Evolutionary conservation across 2,113 vertebrate genomes (phyloP), one percentile per base, ranked within the genome.

Genomic region (Ia io): DNA sequence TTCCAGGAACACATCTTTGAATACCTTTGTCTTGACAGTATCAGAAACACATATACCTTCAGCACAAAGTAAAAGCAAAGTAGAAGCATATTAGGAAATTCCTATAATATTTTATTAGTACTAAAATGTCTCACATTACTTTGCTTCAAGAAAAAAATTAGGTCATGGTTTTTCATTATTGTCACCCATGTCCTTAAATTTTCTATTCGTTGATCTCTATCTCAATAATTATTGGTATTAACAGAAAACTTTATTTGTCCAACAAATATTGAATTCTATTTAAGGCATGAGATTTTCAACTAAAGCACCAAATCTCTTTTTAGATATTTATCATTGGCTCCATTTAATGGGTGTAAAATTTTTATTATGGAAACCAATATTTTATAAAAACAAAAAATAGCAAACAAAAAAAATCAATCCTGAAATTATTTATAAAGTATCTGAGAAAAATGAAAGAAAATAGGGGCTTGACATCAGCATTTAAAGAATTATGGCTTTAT

Each of bases 41-140:
- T 99, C 97, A 4, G 99, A 98, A 14, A 99, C 98, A 97, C 99
- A 99, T 37, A 99, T 98, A 40, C 99, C 99, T 99, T 97, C 35
- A 91, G 14, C 35, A 37, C 47, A 88, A 97, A 90, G 42, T 1
- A 49, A 95, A 93, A 89, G 53, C 25, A 94, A 11, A 94, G 59
- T 35, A 96, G 59, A 69, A 73, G 20, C 23, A 13, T 51, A 32
- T 95, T 71, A 96, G 83, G 35, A 53, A 88, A 91, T 94, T 88
- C 42, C 42, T 63, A 32, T 18, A 77, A 44, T 37, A n/a, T 17
- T 78, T 97, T 69, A 47, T 71, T 56, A 76, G 70, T 35, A 85
- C n/a, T 59, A 65, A 79, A 79, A 88, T 78, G 6, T 84, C 37
- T 93, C 84, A 77, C 1, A 84, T 44, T 73, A 59, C 49, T 94